These are phyloP conservation scores for Cavia aperea DNA, from an alignment of 2,113 vertebrate species.

Conservation along the genomic window DNA sequence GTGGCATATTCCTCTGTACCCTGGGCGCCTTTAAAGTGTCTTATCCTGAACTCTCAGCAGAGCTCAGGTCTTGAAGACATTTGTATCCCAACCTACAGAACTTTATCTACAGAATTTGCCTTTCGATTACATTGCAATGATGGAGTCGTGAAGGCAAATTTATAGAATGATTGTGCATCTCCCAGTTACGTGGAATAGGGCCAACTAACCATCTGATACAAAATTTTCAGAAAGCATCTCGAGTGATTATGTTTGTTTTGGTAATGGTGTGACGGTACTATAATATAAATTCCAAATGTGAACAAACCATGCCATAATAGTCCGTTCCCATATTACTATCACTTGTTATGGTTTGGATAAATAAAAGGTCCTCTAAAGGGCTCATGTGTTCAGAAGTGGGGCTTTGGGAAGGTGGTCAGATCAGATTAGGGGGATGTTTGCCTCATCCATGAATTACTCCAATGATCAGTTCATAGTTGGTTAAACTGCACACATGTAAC, in stretches of 20 bases:
- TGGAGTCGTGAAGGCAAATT: background rate
- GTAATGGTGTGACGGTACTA: background rate
- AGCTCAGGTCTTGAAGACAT: background rate
- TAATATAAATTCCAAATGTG: rapidly evolving
- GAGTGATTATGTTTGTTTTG: background rate
- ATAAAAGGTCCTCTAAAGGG: background rate
- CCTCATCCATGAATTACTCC: background rate
- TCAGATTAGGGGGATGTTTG: background rate
- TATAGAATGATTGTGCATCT: background rate
- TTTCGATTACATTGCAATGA: background rate
- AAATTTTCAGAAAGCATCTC: background rate
- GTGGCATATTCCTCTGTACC: background rate
- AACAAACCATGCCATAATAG: background rate
- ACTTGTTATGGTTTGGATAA: background rate
- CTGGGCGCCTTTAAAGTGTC: background rate
- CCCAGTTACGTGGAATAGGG: background rate
- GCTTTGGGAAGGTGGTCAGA: background rate
- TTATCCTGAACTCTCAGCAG: background rate
- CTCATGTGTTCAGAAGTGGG: background rate
- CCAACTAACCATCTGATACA: background rate
- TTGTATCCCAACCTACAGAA: rapidly evolving
- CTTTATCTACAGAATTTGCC: background rate
- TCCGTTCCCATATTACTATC: background rate
- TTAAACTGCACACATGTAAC: no score
- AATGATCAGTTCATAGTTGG: background rate